Evolutionary conservation across 2,113 vertebrate species (phyloP), one percentile per base, ranked within the genome.

Genomic region (Erythrocebus patas): DNA sequence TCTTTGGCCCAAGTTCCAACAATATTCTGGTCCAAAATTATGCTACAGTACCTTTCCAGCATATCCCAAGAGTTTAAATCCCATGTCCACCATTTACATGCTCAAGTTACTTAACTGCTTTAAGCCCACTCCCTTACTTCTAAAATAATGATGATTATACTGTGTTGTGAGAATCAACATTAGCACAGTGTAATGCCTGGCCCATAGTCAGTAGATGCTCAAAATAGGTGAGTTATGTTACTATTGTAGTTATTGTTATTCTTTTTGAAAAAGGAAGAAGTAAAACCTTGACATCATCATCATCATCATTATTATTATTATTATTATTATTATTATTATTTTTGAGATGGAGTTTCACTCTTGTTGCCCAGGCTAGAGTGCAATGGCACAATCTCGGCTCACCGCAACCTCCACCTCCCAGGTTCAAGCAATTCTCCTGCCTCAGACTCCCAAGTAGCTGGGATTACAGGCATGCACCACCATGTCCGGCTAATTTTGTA

Each of bases 1-100:
- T 97, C 38, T 95, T 80, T 43, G 5, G 20, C 35, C 68, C 18
- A 85, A 68, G 35, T 90, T 94, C 57, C 48, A 83, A 81, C 17
- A 32, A 80, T 55, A 83, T 3, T 45, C 38, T 61, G 12, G 25
- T 68, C 50, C 18, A 64, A 76, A 84, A 84, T 83, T 50, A 75
- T 4, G 27, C 32, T 38, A 6, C 16, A 8, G 1, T 73, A 17
- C 6, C 43, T 68, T 50, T 6, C 89, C 16, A 35, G 45, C 16
- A 86, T 4, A 78, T 45, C 12, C 59, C 6, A 10, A 3, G 38
- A 55, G 73, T 68, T 68, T 40, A 23, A 80, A 50, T 66, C 14
- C 6, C 25, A 59, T 18, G 30, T n/a, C 23, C 11, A 68, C 16
- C 18, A 45, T n/a, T 40, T 13, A 80, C 16, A 83, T 25, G 70